Evolutionary conservation across 2,888 invertebrate species (phyloP).

Genomic region (Cryptus viduatorius): DNA sequence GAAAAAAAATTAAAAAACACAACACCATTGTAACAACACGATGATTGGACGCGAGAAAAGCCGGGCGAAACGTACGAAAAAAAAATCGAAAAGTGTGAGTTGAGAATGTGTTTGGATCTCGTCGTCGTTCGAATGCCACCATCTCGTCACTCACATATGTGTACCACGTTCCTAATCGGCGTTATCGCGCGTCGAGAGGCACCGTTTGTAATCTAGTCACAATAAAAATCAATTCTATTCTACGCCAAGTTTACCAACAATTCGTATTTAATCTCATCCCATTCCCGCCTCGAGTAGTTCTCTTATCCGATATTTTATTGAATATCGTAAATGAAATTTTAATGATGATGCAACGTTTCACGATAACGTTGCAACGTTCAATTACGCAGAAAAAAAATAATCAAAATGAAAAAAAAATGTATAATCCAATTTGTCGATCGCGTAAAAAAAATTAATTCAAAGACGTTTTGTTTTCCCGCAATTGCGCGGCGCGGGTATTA

Average conservation of each 20-base stretch:
- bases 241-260: slow-evolving; percentile 69
- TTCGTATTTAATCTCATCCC: slow-evolving; percentile 8
- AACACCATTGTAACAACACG: slow-evolving; percentile 56
- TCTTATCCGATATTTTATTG: background rate
- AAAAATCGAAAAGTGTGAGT: slow-evolving; percentile 5
- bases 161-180: slow-evolving; percentile 83
- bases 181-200: slow-evolving; percentile 81
- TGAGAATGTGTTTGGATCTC: slow-evolving; percentile 61
- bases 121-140: slow-evolving; percentile 70
- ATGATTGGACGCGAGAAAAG: slow-evolving; percentile 25
- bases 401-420: background rate
- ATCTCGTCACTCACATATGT: slow-evolving; percentile 79
- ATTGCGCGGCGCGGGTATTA: no score
- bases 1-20: slow-evolving; percentile 49
- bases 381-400: no score
- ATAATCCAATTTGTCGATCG: background rate
- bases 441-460: background rate
- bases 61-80: background rate
- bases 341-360: no score
- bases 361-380: no score
- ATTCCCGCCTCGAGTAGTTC: slow-evolving; percentile 13
- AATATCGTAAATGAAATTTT: no score
- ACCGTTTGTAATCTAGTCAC: slow-evolving; percentile 85
- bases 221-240: slow-evolving; percentile 85
- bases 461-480: no score